phyloP scores from a whole-genome alignment of 2,888 invertebrate species.

The Punctoribates punctum region DNA sequence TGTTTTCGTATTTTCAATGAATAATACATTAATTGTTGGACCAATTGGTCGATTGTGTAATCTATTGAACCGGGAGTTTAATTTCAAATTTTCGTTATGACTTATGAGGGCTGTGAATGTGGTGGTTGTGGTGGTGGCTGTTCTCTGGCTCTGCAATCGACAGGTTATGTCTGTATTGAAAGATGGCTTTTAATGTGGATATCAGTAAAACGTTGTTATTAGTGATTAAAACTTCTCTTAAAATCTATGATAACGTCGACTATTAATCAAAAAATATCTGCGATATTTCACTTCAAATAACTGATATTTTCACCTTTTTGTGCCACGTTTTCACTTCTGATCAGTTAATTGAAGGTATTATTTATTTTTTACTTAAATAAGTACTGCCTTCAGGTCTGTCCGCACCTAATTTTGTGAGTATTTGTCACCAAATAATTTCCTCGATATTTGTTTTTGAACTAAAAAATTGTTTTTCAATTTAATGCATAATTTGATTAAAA shows the following conservation, averaged over 20 bases:
- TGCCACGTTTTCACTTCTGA: conserved; percentile 8
- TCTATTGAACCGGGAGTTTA: too few species aligned
- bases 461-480: too few species aligned
- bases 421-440: too few species aligned
- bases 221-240: not conserved
- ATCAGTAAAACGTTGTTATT: not conserved
- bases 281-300: not conserved
- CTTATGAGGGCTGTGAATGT: not conserved
- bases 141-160: not conserved
- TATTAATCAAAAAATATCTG: not conserved
- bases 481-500: too few species aligned
- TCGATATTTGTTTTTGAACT: too few species aligned
- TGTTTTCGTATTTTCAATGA: too few species aligned
- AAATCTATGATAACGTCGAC: not conserved
- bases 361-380: not conserved
- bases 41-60: too few species aligned
- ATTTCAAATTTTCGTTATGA: not conserved
- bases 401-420: not conserved
- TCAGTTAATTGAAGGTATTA: not conserved
- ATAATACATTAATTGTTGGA: too few species aligned
- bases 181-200: conserved; percentile 8
- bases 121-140: not conserved
- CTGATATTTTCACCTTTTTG: not conserved
- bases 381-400: not conserved
- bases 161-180: conserved; percentile 6